Percentiles rank a stretch among this genome's conserved stretches.
These are phyloP conservation scores for Oncorhynchus clarkii DNA, from an alignment of 2,113 vertebrate genomes.

Conservation along the genomic window DNA sequence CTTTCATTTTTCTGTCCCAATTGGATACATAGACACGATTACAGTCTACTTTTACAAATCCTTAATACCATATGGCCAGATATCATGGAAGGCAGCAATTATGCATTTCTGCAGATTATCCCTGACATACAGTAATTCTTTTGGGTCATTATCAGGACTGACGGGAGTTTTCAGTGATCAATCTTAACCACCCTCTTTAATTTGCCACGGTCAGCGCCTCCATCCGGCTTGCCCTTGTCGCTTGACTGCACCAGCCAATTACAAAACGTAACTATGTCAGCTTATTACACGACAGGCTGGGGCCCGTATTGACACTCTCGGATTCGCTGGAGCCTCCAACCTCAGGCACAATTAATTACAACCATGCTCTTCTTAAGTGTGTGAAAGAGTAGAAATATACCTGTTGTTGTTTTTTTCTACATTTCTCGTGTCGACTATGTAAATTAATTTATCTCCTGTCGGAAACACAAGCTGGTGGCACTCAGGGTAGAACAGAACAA, in stretches of 20 bases:
- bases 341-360: conserved; percentile 62
- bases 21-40: conserved; percentile 28
- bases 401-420: conserved; percentile 49
- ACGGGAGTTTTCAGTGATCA: conserved; percentile 61
- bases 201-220: conserved; percentile 70
- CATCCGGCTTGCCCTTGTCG: conserved; percentile 71
- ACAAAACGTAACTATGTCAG: conserved; percentile 61
- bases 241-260: conserved; percentile 69
- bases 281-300: conserved; percentile 64
- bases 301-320: conserved; percentile 56
- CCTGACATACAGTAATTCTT: conserved; percentile 51
- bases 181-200: conserved; percentile 72
- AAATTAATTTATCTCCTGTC: conserved; percentile 29
- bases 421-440: conserved; percentile 2
- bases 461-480: conserved; percentile 14
- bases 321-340: conserved; percentile 48
- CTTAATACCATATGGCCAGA: conserved; percentile 47
- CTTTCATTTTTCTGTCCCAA: conserved; percentile 38
- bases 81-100: conserved; percentile 48
- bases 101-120: conserved; percentile 58
- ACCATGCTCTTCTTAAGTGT: conserved; percentile 53
- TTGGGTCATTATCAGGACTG: conserved; percentile 51
- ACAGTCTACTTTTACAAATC: not conserved
- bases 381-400: conserved; percentile 42
- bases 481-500: too few species aligned